A percentile compares a stretch with the other conserved stretches of the same genome.
These are phyloP conservation scores for Tenthredo distinguenda DNA, from an alignment of 2,888 invertebrate genomes.

Conservation along the genomic window DNA sequence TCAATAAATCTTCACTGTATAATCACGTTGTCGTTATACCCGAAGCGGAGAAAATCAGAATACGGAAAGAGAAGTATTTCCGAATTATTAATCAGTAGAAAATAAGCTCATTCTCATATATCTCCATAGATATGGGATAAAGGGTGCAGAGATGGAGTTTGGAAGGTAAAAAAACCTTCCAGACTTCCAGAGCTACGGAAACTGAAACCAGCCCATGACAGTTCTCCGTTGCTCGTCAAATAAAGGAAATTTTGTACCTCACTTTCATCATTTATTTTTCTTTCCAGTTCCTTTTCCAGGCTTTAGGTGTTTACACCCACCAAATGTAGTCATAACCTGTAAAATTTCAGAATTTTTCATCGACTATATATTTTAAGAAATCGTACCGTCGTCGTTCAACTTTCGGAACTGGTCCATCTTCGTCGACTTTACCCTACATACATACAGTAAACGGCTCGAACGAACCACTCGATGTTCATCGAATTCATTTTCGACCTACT, in stretches of 20 bases:
- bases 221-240: background rate
- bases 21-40: slow-evolving; percentile 2
- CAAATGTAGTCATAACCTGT: background rate
- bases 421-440: background rate
- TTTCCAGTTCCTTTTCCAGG: background rate
- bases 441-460: background rate
- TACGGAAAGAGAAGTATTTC: background rate
- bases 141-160: background rate
- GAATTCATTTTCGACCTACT: background rate
- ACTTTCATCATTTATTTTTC: no score
- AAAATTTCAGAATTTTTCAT: background rate
- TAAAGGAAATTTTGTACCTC: no score
- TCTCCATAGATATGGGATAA: background rate
- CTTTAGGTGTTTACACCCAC: background rate
- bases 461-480: background rate
- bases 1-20: slow-evolving; percentile 22
- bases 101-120: background rate
- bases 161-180: background rate
- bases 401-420: background rate
- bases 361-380: background rate
- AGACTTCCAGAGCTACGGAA: background rate
- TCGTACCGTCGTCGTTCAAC: background rate
- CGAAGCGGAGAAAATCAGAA: background rate
- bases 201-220: background rate
- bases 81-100: background rate